Evolutionary conservation across 1,140 invertebrate genomes (phyloP), one percentile per base, ranked within the genome.

Genomic region (Calliphora vicina): DNA sequence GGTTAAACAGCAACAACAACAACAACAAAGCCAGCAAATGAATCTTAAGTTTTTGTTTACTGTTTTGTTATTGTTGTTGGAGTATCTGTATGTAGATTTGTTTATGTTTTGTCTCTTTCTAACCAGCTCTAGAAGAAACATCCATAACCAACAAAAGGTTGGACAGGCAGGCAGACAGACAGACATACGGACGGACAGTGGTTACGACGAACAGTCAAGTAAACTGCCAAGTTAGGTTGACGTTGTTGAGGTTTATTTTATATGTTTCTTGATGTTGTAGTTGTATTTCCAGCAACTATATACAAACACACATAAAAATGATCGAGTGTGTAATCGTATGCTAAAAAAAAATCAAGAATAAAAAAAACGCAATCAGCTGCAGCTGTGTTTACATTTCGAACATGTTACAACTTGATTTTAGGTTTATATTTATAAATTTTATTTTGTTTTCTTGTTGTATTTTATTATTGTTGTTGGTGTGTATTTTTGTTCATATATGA

Each of bases 391-490:
- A 78, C 74, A 78, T 78, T 78, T 78, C 43, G 74, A 78, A 78
- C 74, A 78, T 78, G 74, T 78, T 78, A 78, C 74, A 78, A 78
- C 74, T 78, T 78, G 74, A 78, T 78, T 78, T 78, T 78, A 67
- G 61, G 23, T 78, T 78, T 67, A 67, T 20, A 23, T 67, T 67
- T 67, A 57, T 57, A 57, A 17, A 57, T 15, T 15, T 67, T n/a
- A n/a, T 67, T 23, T 67, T 20, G 57, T 67, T 8, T 67, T 23
- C n/a, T 57, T 17, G n/a, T n/a, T 57, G 2, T n/a, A 57, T n/a
- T 57, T 57, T n/a, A 5, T 57, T n/a, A n/a, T n/a, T 57, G 12
- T 57, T 57, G 50, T 17, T 57, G 50, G 15, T 35, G 5, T 50
- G 45, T 50, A 50, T 50, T 67, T 20, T 67, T 67, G 61, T 67